A percentile compares a stretch with the other conserved stretches of the same genome.
phyloP scores from a whole-genome alignment of 2,797 vertebrate genomes.

The Syncerus caffer region DNA sequence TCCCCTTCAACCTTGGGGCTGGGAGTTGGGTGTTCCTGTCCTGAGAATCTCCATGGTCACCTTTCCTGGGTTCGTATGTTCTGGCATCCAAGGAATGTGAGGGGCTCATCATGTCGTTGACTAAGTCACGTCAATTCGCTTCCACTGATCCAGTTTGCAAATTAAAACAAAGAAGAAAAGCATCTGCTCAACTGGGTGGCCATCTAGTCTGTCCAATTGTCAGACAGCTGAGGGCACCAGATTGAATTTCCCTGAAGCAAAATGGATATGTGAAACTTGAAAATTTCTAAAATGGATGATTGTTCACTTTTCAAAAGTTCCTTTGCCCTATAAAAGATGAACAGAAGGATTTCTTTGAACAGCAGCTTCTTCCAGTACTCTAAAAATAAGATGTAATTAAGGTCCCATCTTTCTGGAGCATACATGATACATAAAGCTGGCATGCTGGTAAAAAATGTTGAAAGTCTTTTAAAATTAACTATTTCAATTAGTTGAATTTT shows the following conservation, averaged over 20 bases:
- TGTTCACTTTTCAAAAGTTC: constrained; percentile 48
- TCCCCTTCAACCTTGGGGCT: background rate
- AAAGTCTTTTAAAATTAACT: background rate
- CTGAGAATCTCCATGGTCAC: background rate
- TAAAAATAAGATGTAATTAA: background rate
- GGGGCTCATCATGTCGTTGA: background rate
- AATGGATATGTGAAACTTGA: background rate
- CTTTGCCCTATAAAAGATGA: background rate
- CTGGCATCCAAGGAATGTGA: background rate
- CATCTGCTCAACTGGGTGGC: background rate
- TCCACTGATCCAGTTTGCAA: background rate
- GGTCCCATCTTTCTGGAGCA: background rate
- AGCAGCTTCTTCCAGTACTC: background rate
- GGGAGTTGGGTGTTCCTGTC: background rate
- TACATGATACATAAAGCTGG: background rate
- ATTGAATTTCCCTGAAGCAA: constrained; percentile 15
- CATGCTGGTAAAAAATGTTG: background rate
- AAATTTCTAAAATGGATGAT: background rate
- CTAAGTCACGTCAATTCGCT: background rate
- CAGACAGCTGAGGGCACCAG: constrained; percentile 41
- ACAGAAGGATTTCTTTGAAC: background rate
- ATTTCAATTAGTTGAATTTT: background rate
- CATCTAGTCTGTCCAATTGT: background rate
- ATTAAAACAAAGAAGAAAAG: background rate
- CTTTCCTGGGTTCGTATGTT: background rate